Evolutionary conservation across 2,888 invertebrate species (phyloP).

Genomic region (Arrhopalites spinosus): DNA sequence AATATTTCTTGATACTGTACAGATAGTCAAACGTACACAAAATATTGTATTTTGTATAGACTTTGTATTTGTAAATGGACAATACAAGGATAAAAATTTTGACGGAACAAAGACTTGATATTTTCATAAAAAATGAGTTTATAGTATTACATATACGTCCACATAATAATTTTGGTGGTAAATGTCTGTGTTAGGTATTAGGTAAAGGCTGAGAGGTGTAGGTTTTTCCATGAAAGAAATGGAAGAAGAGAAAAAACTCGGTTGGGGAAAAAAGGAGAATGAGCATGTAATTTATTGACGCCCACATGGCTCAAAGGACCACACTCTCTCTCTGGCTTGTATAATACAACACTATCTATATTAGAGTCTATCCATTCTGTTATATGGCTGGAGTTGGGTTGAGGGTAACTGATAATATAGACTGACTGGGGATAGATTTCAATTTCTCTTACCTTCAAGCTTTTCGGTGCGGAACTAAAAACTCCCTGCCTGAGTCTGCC

Average conservation of each 20-base stretch:
- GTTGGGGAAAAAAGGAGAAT: conserved; percentile 33
- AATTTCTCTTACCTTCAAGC: conserved; percentile 3
- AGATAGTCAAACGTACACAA: too few relatives aligned
- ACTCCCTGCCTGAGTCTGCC: background rate
- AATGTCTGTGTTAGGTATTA: conserved; percentile 37
- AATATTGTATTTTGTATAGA: too few relatives aligned
- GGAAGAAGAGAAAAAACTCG: conserved; percentile 22
- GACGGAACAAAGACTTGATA: too few relatives aligned
- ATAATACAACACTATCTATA: background rate
- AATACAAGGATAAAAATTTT: too few relatives aligned
- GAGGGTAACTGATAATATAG: conserved; percentile 1
- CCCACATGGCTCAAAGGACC: conserved; percentile 23
- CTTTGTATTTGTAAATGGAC: too few relatives aligned
- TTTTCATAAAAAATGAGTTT: conserved; percentile 5
- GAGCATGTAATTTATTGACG: conserved; percentile 42
- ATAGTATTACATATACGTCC: background rate
- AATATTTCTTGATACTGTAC: too few relatives aligned
- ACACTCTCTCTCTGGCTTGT: too few relatives aligned
- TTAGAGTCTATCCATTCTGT: too few relatives aligned
- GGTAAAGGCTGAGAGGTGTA: too few relatives aligned
- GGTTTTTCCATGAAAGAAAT: too few relatives aligned
- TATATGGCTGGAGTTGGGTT: too few relatives aligned
- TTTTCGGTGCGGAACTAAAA: conserved; percentile 6
- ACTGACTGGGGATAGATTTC: conserved; percentile 4
- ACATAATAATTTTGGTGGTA: conserved; percentile 23